phyloP scores from a whole-genome alignment of 2,113 vertebrate species.

The Bostrychus sinensis region DNA sequence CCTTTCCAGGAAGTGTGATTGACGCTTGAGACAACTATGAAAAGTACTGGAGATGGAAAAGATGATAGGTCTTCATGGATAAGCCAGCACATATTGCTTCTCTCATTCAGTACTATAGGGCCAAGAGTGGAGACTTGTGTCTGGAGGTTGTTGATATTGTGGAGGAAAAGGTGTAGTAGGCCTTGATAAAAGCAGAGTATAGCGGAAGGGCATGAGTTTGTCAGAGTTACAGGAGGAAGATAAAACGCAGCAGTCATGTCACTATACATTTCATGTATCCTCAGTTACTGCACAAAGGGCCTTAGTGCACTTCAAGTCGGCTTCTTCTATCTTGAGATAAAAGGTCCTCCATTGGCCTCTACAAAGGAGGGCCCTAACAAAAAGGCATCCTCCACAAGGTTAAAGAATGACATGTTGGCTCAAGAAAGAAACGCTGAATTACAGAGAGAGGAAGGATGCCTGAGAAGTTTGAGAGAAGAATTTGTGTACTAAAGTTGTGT shows the following conservation, averaged over 20 bases:
- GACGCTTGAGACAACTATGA: conserved; percentile 12
- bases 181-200: neutral
- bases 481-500: neutral
- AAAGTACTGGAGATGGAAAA: conserved; percentile 8
- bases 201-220: neutral
- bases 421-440: neutral
- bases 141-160: neutral
- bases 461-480: neutral
- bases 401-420: neutral
- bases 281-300: neutral
- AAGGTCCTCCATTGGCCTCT: neutral
- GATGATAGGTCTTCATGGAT: neutral
- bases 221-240: neutral
- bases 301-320: neutral
- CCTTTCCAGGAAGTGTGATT: neutral
- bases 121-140: neutral
- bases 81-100: neutral
- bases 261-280: neutral
- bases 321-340: neutral
- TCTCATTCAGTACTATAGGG: neutral
- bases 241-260: neutral
- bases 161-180: too few relatives aligned
- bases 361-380: neutral
- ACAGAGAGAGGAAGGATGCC: neutral
- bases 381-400: conserved; percentile 1